Percentiles rank a stretch among this genome's conserved stretches.
phyloP scores from a whole-genome alignment of 2,113 vertebrate species.

The Serinus canaria region DNA sequence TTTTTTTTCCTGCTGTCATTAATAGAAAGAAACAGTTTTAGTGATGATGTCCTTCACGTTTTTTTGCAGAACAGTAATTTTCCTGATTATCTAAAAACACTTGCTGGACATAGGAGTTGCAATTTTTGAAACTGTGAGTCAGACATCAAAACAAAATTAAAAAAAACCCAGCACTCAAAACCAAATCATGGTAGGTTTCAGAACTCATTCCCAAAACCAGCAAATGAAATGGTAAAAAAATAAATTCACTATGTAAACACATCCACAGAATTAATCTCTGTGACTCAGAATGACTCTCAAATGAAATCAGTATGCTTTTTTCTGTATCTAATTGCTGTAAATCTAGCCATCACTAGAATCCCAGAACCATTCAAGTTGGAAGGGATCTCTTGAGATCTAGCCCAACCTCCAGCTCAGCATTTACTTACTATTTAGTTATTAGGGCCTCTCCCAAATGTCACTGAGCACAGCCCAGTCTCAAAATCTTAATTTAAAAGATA shows the following conservation, averaged over 20 bases:
- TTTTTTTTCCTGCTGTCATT: background rate
- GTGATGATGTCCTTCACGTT: background rate
- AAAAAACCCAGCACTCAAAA: background rate
- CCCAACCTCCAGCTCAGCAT: background rate
- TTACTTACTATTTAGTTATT: background rate
- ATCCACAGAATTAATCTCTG: background rate
- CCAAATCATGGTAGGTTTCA: background rate
- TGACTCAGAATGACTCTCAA: background rate
- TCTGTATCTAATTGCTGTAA: background rate
- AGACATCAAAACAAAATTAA: background rate
- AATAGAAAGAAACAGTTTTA: background rate
- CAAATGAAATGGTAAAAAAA: background rate
- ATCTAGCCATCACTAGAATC: background rate
- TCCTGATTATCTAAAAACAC: background rate
- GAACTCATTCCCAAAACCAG: background rate
- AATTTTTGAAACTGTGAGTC: background rate
- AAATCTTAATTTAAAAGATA: background rate
- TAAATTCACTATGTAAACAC: background rate
- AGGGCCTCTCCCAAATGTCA: background rate
- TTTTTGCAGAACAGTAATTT: background rate
- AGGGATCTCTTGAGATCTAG: background rate
- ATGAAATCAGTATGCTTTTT: background rate
- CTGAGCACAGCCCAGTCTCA: background rate
- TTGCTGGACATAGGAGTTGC: background rate
- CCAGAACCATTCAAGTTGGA: background rate